phyloP scores from a whole-genome alignment of 2,797 vertebrate species.

The Epinephelus awoara region DNA sequence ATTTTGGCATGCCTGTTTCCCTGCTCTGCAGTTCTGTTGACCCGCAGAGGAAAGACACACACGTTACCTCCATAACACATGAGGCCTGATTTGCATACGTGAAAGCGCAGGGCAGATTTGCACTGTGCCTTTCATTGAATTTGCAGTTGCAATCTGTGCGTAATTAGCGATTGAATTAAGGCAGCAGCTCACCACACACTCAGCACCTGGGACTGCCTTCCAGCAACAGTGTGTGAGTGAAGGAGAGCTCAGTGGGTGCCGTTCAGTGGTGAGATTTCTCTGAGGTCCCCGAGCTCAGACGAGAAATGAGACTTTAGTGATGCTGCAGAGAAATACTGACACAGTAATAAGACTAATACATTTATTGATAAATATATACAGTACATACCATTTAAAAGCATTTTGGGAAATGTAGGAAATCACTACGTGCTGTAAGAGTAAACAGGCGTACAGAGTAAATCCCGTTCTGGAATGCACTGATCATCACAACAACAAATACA shows the following conservation, averaged over 20 bases:
- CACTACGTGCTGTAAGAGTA: not conserved
- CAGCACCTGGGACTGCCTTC: slow-evolving; percentile 55
- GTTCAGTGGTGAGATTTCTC: slow-evolving; percentile 12
- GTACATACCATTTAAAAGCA: not conserved
- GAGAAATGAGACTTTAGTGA: slow-evolving; percentile 16
- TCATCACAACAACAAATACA: slow-evolving; percentile 7
- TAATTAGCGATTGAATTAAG: slow-evolving; percentile 65
- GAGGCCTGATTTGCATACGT: slow-evolving; percentile 26
- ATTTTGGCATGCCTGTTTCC: slow-evolving; percentile 16
- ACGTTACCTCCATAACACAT: slow-evolving; percentile 33
- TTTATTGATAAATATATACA: not conserved
- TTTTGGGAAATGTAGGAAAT: not conserved
- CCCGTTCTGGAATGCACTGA: not conserved
- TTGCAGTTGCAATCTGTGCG: slow-evolving; percentile 52
- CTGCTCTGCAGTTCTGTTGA: slow-evolving; percentile 31
- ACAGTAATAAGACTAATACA: slow-evolving; percentile 12
- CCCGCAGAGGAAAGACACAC: slow-evolving; percentile 27
- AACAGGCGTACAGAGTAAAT: not conserved
- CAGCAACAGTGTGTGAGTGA: slow-evolving; percentile 3
- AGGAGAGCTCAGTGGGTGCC: slow-evolving; percentile 11
- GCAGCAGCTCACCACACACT: slow-evolving; percentile 46
- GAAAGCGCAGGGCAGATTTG: no score
- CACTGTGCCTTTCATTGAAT: slow-evolving; percentile 48
- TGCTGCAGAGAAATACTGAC: slow-evolving; percentile 28
- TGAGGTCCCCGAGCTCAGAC: not conserved